A percentile compares a stretch with the other conserved stretches of the same genome.
phyloP scores from a whole-genome alignment of 2,113 vertebrate genomes.

The Ivindomyrus marchei region DNA sequence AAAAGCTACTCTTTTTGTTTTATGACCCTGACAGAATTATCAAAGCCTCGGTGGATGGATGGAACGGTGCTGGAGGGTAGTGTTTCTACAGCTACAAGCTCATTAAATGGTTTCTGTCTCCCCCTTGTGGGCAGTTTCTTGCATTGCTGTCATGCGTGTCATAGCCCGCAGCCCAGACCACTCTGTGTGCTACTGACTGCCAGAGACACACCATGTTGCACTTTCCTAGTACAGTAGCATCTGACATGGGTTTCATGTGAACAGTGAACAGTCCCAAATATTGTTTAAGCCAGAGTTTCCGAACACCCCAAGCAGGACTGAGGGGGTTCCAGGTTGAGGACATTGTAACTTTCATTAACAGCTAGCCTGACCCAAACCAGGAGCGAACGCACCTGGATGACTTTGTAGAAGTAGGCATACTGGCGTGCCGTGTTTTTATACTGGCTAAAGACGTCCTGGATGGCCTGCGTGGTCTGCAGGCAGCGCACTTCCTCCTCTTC shows the following conservation, averaged over 20 bases:
- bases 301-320: neutral
- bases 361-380: neutral
- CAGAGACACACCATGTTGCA: neutral
- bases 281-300: neutral
- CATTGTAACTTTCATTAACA: neutral
- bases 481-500: conserved; percentile 85
- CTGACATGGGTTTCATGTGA: neutral
- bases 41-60: neutral
- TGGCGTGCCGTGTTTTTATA: conserved; percentile 97
- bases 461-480: conserved; percentile 86
- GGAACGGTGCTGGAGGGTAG: neutral
- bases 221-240: neutral
- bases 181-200: neutral
- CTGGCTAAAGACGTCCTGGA: conserved; percentile 90
- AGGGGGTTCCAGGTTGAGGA: neutral
- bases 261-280: neutral
- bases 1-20: conserved; percentile 14
- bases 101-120: conserved; percentile 5
- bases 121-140: conserved; percentile 34
- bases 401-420: conserved; percentile 97
- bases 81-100: neutral
- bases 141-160: conserved; percentile 26
- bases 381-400: conserved; percentile 77
- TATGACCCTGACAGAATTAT: neutral
- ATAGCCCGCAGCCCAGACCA: conserved; percentile 26